Percentiles rank a stretch among this genome's conserved stretches.
Conservation (phyloP, 2,888 invertebrate genomes). For the Ditula angustiorana region DNA sequence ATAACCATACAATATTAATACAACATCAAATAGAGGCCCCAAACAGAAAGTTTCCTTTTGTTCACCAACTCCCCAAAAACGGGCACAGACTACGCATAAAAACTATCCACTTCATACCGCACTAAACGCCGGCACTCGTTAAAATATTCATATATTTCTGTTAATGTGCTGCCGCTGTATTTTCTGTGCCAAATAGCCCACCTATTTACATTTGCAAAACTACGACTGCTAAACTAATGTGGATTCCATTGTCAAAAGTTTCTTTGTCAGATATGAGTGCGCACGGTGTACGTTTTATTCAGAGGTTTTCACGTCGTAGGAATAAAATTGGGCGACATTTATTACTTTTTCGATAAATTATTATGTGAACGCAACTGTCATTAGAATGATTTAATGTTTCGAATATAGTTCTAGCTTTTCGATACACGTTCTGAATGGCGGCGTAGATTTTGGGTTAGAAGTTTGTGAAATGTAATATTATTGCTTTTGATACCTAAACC, state of each 20-base stretch:
- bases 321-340: constrained; percentile 29
- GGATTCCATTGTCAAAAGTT: constrained; percentile 36
- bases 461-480: not conserved
- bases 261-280: constrained; percentile 26
- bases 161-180: not conserved
- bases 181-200: constrained; percentile 29
- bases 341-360: constrained; percentile 33
- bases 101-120: not conserved
- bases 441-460: not conserved
- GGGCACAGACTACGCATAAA: not conserved
- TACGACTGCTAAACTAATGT: constrained; percentile 27
- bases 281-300: constrained; percentile 18
- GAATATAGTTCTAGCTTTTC: not conserved
- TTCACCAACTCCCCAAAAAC: not conserved
- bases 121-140: not conserved
- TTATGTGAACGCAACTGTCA: constrained; percentile 23
- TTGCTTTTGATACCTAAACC: no score
- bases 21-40: no score
- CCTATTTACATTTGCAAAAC: constrained; percentile 35
- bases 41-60: no score
- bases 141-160: not conserved
- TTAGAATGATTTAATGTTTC: constrained; percentile 31
- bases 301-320: constrained; percentile 14
- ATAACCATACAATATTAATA: no score
- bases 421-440: not conserved